Percentiles rank a stretch among this genome's conserved stretches.
These are phyloP conservation scores for Rotaria macrura DNA, from an alignment of 2,888 invertebrate genomes.

Conservation along the genomic window DNA sequence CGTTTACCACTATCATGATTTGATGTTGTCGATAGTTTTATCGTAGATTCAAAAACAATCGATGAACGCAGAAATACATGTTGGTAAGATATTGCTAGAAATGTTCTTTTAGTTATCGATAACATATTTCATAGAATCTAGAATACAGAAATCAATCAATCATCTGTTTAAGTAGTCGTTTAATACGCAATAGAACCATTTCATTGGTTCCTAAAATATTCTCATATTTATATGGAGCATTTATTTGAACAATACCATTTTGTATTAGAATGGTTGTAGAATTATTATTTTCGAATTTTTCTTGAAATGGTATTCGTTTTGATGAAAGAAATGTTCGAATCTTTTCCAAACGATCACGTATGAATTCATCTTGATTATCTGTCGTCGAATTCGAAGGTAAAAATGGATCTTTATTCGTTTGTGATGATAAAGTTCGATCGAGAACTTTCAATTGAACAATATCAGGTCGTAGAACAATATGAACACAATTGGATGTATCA, in stretches of 20 bases:
- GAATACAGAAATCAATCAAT: not conserved
- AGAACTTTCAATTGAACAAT: not conserved
- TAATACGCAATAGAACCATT: not conserved
- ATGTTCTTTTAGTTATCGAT: not conserved
- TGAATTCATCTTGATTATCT: not conserved
- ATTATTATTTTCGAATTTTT: not conserved
- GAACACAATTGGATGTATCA: not conserved
- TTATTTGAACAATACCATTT: slow-evolving; percentile 1
- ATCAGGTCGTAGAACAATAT: slow-evolving; percentile 3
- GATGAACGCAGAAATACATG: not conserved
- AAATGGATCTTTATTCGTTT: not conserved
- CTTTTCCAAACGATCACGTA: not conserved
- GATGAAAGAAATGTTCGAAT: not conserved
- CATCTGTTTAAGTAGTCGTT: not conserved
- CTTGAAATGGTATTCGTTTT: slow-evolving; percentile 13
- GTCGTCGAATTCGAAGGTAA: not conserved
- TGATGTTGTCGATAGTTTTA: not conserved
- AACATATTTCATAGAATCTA: not conserved
- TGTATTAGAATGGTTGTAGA: not conserved
- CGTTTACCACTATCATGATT: not conserved
- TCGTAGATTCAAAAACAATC: too few species aligned
- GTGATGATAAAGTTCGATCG: not conserved
- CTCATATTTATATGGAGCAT: not conserved
- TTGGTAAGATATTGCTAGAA: not conserved
- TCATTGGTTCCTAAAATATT: not conserved